Evolutionary conservation across 1,140 invertebrate species (phyloP).

Genomic region (Diachasmimorpha longicaudata): DNA sequence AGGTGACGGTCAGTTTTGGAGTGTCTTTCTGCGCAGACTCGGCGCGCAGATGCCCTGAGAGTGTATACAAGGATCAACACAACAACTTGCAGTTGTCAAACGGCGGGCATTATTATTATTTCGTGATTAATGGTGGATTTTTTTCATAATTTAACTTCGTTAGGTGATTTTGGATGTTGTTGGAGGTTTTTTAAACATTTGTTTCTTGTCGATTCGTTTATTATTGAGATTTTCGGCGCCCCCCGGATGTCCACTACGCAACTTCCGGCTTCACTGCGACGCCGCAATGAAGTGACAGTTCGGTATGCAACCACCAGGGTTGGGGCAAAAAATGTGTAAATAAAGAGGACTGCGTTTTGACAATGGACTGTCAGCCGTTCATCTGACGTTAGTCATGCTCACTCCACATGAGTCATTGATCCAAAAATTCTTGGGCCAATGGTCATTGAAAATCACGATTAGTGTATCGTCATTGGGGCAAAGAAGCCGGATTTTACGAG

Average conservation of each 20-base stretch:
- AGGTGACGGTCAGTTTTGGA: constrained; percentile 58
- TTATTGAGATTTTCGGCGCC: background rate
- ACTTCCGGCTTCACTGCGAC: background rate
- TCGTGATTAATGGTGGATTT: background rate
- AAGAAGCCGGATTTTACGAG: background rate
- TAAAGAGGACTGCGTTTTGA: background rate
- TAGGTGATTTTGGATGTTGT: background rate
- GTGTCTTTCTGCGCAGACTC: constrained; percentile 42
- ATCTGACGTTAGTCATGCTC: background rate
- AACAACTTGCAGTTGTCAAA: constrained; percentile 29
- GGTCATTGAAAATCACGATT: background rate
- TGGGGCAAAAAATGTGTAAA: background rate
- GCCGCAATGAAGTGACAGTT: constrained; percentile 7
- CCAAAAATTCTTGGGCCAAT: background rate
- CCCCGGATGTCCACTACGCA: background rate
- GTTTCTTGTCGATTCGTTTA: background rate
- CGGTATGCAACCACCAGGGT: background rate
- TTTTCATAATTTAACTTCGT: background rate
- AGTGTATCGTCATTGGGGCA: background rate
- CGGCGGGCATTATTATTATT: background rate
- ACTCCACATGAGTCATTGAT: background rate
- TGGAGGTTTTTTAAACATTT: background rate
- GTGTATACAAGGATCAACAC: constrained; percentile 35
- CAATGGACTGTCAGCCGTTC: background rate
- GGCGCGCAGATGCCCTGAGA: constrained; percentile 38